Base-by-base conservation (phyloP, 2,888 invertebrate genomes). In the Atherix ibis region DNA sequence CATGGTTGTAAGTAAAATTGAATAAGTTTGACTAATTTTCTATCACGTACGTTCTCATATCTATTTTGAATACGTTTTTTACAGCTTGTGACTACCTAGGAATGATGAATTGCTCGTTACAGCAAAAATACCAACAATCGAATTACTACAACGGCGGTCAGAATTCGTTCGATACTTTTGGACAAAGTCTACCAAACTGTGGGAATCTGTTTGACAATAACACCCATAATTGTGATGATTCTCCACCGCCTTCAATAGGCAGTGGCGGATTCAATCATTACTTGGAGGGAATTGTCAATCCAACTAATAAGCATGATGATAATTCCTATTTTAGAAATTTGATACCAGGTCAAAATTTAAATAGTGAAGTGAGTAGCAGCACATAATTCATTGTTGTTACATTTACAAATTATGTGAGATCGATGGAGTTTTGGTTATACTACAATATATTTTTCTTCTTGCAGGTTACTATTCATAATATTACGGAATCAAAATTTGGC, bases 261-360 rank as follows among this genome's bases (percentile, higher is more conserved):
- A 53, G 56, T 37, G 54, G 51, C 25, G 54, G 56, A 37, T 57
- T 52, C 39, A 59, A 57, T 48, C 42, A 40, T 29, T 58, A 59
- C 40, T 48, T 58, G 32, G 57, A 59, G 38, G 58, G 56, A 37
- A 57, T 59, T 40, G 56, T 57, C 22, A 57, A 56, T 37, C 34
- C 56, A 24, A 25, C 25, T 12, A 34, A 55, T 36, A 59, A 59
- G 37, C 60, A 60, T 37, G 60, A 60, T 38, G 59, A 61, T 41
- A 51, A 56, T 22, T 48, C 57, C 4, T 61, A 58, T 41, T 50
- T 60, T 26, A 54, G 56, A 45, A 60, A 54, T 39, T 46, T 62
- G 37, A 58, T 61, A 46, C 60, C 62, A n/a, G 61, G 62, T 10
- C 61, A 62, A 39, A 54, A 57, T 46, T 51, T 61, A 17, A 61